Evolutionary conservation across 2,888 invertebrate genomes (phyloP), one percentile per base, ranked within the genome.

Genomic region (Encarsia formosa): DNA sequence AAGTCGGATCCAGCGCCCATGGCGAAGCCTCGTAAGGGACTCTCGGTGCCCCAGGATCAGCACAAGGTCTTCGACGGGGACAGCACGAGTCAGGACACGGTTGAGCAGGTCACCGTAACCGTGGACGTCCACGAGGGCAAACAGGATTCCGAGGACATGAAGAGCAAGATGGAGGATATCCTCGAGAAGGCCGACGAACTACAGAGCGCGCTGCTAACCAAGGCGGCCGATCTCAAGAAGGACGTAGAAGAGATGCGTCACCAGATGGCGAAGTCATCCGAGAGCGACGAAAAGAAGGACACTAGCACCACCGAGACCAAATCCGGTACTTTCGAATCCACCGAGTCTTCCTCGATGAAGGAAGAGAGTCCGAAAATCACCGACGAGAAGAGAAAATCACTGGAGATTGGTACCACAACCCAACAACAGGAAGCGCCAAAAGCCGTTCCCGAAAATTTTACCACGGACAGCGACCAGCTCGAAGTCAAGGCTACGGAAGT

Each of bases 81-180:
- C 23, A 71, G 68, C 29, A 71, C 72, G 0, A 72, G 71, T 48
- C 73, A 71, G 24, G 73, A 71, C 16, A 67, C 67, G 0, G 68
- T 70, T 0, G 71, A 73, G 46, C 63, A 64, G 6, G 68, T 74
- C 0, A 64, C 67, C 1, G 65, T 71, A 0, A 69, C 69, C 3
- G 74, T 72, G 1, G 63, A 72, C 44, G 64, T 74, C 4, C 74
- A 74, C 57, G 68, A 72, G 40, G 61, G 59, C 3, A 40, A 49
- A 19, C 26, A 45, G n/a, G 56, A 57, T 5, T 22, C 22, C n/a
- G 53, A 43, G 19, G 42, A 49, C 22, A 43, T 44, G 5, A 59
- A 58, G 38, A 63, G 44, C 22, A 63, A 65, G 22, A 60, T 65
- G 51, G 65, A 67, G 22, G 61, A 66, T 22, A 66, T 69, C n/a